These are phyloP conservation scores for Zele albiditarsus DNA, from an alignment of 2,888 invertebrate genomes.

Conservation along the genomic window DNA sequence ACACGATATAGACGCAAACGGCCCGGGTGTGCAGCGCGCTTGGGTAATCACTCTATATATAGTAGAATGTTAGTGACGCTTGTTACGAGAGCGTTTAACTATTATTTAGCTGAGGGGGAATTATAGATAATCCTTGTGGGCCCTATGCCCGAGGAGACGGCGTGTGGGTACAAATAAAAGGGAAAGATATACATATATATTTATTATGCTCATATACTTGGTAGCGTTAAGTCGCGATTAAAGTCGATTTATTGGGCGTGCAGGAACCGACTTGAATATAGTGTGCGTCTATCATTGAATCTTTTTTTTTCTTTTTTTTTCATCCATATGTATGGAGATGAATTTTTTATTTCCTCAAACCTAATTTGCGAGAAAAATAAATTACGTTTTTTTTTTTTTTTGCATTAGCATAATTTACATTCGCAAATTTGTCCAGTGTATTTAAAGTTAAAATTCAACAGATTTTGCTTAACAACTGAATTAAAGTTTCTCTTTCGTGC, in stretches of 20 bases:
- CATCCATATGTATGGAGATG: neutral
- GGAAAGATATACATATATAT: slow-evolving; percentile 29
- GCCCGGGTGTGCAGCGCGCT: neutral
- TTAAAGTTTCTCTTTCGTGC: neutral
- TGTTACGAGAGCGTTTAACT: slow-evolving; percentile 60
- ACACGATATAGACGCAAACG: neutral
- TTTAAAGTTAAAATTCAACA: neutral
- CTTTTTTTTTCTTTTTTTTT: neutral
- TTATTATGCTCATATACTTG: slow-evolving; percentile 24
- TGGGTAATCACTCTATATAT: neutral
- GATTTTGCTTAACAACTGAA: neutral
- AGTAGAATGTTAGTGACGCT: slow-evolving; percentile 50
- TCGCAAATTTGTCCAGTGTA: neutral
- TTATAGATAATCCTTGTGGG: slow-evolving; percentile 60
- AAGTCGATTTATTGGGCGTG: slow-evolving; percentile 60
- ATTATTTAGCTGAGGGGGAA: slow-evolving; percentile 60
- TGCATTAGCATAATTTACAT: neutral
- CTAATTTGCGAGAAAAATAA: neutral
- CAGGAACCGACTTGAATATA: slow-evolving; percentile 40
- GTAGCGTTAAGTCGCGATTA: slow-evolving; percentile 61
- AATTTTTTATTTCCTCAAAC: neutral
- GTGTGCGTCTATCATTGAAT: slow-evolving; percentile 26
- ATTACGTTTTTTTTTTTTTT: neutral
- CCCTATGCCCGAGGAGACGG: slow-evolving; percentile 50
- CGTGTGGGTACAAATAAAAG: slow-evolving; percentile 49